Evolutionary conservation across 2,888 invertebrate genomes (phyloP).

Genomic region (Hesperia comma): DNA sequence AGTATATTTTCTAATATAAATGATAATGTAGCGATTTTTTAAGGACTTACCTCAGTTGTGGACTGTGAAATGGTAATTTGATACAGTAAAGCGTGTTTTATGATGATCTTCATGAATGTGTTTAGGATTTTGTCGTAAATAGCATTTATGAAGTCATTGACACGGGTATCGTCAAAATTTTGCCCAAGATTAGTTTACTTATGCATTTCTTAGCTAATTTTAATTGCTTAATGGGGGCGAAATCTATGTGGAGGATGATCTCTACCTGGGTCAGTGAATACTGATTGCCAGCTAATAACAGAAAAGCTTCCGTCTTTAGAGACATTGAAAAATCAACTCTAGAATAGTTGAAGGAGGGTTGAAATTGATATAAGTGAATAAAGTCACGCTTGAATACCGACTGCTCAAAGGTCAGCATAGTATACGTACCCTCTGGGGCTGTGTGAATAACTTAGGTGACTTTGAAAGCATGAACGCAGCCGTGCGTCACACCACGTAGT

Average conservation of each 20-base stretch:
- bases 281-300: background rate
- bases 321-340: background rate
- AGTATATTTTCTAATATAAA: conserved; percentile 77
- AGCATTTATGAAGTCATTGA: conserved; percentile 20
- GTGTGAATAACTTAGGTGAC: conserved; percentile 4
- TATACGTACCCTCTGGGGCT: background rate
- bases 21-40: conserved; percentile 72
- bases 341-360: background rate
- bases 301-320: background rate
- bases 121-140: conserved; percentile 16
- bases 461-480: background rate
- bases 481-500: background rate
- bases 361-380: background rate
- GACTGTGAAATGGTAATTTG: conserved; percentile 28
- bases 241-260: too few species aligned
- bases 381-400: background rate
- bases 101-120: conserved; percentile 21
- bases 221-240: too few species aligned
- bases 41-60: conserved; percentile 52
- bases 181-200: background rate
- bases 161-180: background rate
- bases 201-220: too few species aligned
- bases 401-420: background rate
- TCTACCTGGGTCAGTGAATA: background rate
- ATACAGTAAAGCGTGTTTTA: conserved; percentile 29